Evolutionary conservation across 2,888 invertebrate genomes (phyloP).

Genomic region (Ormyrus thymus): DNA sequence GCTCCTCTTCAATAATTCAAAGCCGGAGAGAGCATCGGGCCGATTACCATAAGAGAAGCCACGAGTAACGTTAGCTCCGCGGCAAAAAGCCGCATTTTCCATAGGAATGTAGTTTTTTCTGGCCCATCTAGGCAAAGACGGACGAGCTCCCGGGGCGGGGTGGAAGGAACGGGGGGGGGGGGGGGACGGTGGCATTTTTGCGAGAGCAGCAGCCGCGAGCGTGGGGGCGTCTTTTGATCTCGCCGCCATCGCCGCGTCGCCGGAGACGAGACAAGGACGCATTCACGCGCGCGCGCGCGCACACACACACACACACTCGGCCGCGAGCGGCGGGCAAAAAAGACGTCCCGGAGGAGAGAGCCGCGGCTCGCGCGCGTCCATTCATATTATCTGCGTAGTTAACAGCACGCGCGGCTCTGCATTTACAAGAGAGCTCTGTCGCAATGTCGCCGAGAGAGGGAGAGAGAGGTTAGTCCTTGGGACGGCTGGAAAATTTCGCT

Average conservation of each 20-base stretch:
- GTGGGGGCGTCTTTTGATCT: constrained; percentile 58
- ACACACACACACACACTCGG: constrained; percentile 12
- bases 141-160: constrained; percentile 3
- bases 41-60: too few species aligned
- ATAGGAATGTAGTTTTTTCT: constrained; percentile 30
- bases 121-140: constrained; percentile 31
- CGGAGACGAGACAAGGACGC: constrained; percentile 27
- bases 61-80: too few species aligned
- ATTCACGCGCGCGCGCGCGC: constrained; percentile 27
- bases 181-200: constrained; percentile 52
- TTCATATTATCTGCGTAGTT: constrained; percentile 60
- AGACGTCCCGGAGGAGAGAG: constrained; percentile 38
- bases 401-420: constrained; percentile 58
- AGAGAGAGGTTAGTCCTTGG: too few species aligned
- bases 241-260: constrained; percentile 45
- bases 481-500: too few species aligned
- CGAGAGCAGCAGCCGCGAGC: constrained; percentile 24
- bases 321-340: constrained; percentile 40
- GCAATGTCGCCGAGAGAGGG: neutral
- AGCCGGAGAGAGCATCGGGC: too few species aligned
- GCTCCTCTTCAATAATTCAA: too few species aligned
- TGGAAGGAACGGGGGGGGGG: constrained; percentile 9
- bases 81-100: constrained; percentile 18
- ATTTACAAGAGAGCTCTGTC: constrained; percentile 54
- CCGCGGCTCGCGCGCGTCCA: too few species aligned